Percentiles rank a stretch among this genome's conserved stretches.
phyloP scores from a whole-genome alignment of 1,140 invertebrate species.

The Cotesia vestalis region DNA sequence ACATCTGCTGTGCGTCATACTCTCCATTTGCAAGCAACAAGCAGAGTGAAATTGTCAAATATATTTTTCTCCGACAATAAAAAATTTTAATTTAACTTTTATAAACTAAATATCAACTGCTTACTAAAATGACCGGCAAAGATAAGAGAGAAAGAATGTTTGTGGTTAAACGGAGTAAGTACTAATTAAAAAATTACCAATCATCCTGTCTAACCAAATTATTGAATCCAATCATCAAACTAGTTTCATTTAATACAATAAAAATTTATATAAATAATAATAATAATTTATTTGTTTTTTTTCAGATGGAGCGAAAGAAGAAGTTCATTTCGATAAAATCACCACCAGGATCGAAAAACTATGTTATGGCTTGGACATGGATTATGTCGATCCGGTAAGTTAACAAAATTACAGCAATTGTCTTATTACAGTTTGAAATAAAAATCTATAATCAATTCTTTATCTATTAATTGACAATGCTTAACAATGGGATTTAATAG shows the following conservation, averaged over 20 bases:
- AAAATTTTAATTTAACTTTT: too few relatives aligned
- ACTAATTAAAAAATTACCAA: neutral
- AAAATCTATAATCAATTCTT: neutral
- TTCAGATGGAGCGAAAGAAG: constrained; percentile 86
- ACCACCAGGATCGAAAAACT: constrained; percentile 94
- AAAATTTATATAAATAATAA: neutral
- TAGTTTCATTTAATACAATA: constrained; percentile 1
- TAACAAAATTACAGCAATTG: constrained; percentile 12
- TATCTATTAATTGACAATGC: too few relatives aligned
- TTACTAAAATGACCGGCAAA: constrained; percentile 39
- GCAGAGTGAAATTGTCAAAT: too few relatives aligned
- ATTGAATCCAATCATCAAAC: constrained; percentile 13
- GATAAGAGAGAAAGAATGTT: constrained; percentile 58
- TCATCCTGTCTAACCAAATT: neutral
- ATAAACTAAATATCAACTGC: neutral
- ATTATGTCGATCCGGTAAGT: constrained; percentile 94
- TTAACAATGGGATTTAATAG: too few relatives aligned
- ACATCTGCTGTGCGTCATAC: too few relatives aligned
- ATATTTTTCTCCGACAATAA: too few relatives aligned
- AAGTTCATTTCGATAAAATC: constrained; percentile 97
- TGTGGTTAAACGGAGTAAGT: constrained; percentile 67
- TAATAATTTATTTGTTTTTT: constrained; percentile 33
- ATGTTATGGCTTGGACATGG: constrained; percentile 94
- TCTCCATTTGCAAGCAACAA: too few relatives aligned
- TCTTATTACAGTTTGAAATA: neutral